Evolutionary conservation across 1,140 invertebrate species (phyloP).

Genomic region (Dufourea novaeangliae): DNA sequence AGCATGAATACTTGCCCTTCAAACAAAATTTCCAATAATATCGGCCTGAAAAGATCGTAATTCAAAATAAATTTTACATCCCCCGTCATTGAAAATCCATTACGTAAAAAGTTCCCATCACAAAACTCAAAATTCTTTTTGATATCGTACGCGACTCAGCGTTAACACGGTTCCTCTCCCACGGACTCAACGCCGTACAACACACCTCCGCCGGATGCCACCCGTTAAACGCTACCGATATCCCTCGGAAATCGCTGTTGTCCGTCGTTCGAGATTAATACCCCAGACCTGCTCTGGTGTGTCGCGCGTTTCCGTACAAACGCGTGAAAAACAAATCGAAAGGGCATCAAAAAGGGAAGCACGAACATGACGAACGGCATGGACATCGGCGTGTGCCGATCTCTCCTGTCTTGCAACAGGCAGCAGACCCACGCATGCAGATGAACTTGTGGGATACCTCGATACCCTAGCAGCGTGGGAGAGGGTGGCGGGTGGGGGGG

Average conservation of each 20-base stretch:
- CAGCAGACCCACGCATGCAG: constrained; percentile 41
- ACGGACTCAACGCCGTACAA: background rate
- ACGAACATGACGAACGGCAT: constrained; percentile 15
- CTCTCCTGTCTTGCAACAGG: constrained; percentile 36
- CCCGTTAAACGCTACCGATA: constrained; percentile 1
- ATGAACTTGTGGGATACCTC: constrained; percentile 48
- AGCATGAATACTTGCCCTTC: no score
- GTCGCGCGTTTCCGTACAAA: background rate
- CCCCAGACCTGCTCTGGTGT: constrained; percentile 8
- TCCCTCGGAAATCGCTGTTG: background rate
- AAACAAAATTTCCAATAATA: no score
- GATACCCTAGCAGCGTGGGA: constrained; percentile 53
- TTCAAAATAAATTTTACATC: no score
- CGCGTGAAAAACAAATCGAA: constrained; percentile 1
- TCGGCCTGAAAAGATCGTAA: no score
- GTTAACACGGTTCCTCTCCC: background rate
- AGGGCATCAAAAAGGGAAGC: background rate
- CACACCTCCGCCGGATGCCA: background rate
- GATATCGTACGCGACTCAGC: background rate
- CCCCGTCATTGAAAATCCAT: no score
- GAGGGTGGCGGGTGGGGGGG: no score
- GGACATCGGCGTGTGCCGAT: constrained; percentile 10
- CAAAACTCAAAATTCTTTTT: no score
- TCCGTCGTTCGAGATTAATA: constrained; percentile 21
- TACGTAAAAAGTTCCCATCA: background rate